Conservation (phyloP, 2,113 vertebrate species). For the Rhabdornis inornatus region DNA sequence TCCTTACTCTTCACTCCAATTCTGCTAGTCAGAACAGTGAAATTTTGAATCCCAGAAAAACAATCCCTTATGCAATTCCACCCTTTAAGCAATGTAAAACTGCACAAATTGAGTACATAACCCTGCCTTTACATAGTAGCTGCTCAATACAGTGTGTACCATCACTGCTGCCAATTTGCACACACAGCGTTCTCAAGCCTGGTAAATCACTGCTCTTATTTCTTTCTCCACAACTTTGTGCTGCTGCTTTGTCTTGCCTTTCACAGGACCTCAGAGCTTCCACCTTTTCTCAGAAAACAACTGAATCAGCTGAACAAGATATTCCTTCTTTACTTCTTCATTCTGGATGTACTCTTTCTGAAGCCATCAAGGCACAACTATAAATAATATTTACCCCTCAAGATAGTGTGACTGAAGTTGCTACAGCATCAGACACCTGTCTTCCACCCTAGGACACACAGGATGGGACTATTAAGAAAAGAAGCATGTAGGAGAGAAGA, state of each 20-base stretch:
- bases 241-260: not conserved
- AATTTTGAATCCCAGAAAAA: not conserved
- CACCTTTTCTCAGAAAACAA: not conserved
- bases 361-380: not conserved
- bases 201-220: not conserved
- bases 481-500: not conserved
- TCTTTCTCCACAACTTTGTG: not conserved
- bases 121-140: not conserved
- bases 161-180: not conserved
- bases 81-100: not conserved
- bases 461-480: not conserved
- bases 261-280: not conserved
- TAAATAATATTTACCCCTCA: not conserved
- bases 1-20: not conserved
- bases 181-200: not conserved
- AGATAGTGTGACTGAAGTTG: not conserved
- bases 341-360: not conserved
- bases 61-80: not conserved
- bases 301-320: not conserved
- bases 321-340: not conserved
- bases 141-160: not conserved
- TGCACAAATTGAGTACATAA: not conserved
- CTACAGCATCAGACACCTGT: not conserved
- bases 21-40: not conserved
- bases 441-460: not conserved